Percentiles rank a stretch among this genome's conserved stretches.
Evolutionary conservation across 2,113 vertebrate genomes (phyloP).

Genomic region (Mobula hypostoma): DNA sequence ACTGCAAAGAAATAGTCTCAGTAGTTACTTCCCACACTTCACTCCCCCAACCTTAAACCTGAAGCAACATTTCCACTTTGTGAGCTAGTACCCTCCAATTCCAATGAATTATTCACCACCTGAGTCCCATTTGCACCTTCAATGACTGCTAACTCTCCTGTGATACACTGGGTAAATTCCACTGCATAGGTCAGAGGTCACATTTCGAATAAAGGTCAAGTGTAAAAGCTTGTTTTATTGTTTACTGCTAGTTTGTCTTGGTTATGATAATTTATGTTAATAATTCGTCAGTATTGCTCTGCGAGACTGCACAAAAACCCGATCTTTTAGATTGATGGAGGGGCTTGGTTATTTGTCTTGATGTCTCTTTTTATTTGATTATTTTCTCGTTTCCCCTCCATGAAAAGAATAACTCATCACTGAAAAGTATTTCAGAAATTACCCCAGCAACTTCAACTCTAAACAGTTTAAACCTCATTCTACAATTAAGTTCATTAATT

Average conservation of each 20-base stretch:
- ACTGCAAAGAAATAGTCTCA: background rate
- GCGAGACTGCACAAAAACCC: slow-evolving; percentile 60
- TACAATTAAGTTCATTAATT: background rate
- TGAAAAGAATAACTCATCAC: background rate
- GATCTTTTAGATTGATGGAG: slow-evolving; percentile 54
- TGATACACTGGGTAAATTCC: slow-evolving; percentile 62
- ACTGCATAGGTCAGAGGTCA: slow-evolving; percentile 46
- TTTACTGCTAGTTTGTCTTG: slow-evolving; percentile 69
- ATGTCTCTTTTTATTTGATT: slow-evolving; percentile 25
- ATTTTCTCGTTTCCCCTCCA: background rate
- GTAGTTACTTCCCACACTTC: too few species aligned
- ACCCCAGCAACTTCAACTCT: too few species aligned
- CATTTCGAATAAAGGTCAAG: slow-evolving; percentile 45
- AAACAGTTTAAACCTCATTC: background rate
- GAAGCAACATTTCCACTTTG: background rate
- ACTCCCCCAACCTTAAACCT: background rate
- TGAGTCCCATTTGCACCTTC: slow-evolving; percentile 44
- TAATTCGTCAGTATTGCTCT: slow-evolving; percentile 57
- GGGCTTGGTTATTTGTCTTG: slow-evolving; percentile 39
- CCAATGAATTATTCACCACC: slow-evolving; percentile 53
- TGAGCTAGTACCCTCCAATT: too few species aligned
- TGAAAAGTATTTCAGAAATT: background rate
- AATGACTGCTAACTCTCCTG: slow-evolving; percentile 41
- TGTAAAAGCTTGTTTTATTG: slow-evolving; percentile 57
- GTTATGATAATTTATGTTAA: slow-evolving; percentile 71